Evolutionary conservation across 2,888 invertebrate genomes (phyloP).

Genomic region (Heliconius sara): DNA sequence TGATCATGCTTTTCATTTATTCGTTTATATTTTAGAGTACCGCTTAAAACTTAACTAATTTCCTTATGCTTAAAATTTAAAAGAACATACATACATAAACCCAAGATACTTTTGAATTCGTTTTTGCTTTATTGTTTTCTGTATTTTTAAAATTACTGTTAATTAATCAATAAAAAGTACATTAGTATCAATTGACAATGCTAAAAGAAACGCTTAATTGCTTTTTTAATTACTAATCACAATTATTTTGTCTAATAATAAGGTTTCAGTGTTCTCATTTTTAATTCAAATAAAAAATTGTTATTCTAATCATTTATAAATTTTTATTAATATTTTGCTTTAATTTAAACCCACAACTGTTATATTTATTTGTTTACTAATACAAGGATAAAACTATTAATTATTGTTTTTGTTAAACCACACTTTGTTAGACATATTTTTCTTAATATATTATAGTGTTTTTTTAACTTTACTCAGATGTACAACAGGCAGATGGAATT

Average conservation of each 20-base stretch:
- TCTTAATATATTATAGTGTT: too few relatives aligned
- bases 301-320: not conserved
- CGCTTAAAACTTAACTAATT: not conserved
- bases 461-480: too few relatives aligned
- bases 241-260: too few relatives aligned
- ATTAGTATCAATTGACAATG: not conserved
- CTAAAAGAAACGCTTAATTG: not conserved
- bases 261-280: slow-evolving; percentile 42
- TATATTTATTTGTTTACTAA: not conserved
- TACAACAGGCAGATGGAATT: too few relatives aligned
- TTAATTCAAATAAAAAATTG: slow-evolving; percentile 32
- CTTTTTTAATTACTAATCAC: not conserved
- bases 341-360: not conserved
- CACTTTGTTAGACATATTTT: too few relatives aligned
- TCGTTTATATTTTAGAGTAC: not conserved
- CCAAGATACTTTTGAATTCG: too few relatives aligned
- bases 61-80: not conserved
- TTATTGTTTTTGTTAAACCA: too few relatives aligned
- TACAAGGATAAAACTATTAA: not conserved
- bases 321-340: not conserved
- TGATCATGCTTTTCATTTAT: not conserved
- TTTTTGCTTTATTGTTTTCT: too few relatives aligned
- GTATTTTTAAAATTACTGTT: not conserved
- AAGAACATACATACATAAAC: not conserved
- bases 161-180: not conserved